These are phyloP conservation scores for Antedon mediterranea DNA, from an alignment of 53 echinoderm and acorn worm species.

Conservation along the genomic window DNA sequence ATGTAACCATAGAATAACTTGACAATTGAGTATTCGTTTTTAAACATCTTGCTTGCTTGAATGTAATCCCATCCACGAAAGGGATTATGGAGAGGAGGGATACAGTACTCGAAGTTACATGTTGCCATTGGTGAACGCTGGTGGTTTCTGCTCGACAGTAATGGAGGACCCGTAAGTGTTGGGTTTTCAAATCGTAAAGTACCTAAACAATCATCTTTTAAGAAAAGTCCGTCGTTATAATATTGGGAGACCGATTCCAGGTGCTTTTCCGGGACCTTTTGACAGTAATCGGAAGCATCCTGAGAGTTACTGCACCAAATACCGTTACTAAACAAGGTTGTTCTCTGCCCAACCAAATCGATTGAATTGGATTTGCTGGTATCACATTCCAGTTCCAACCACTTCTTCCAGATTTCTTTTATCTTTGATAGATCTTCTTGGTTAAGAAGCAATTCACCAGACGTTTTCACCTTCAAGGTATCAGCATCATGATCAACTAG, in stretches of 20 bases:
- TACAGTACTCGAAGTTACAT: constrained; percentile 16
- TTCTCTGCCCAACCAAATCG: constrained; percentile 18
- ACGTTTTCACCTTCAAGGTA: constrained; percentile 1
- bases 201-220: no score
- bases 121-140: no score
- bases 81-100: no score
- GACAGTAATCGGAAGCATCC: neutral
- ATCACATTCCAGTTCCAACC: constrained; percentile 20
- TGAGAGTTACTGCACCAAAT: neutral
- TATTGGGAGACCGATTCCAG: constrained; percentile 13
- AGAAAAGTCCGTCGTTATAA: constrained; percentile 22
- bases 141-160: neutral
- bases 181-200: constrained; percentile 29
- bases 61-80: constrained; percentile 34
- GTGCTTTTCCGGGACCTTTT: constrained; percentile 5
- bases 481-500: neutral
- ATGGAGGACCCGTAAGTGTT: constrained; percentile 22
- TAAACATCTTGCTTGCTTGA: constrained; percentile 6
- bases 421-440: constrained; percentile 14
- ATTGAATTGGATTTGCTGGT: constrained; percentile 1
- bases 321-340: constrained; percentile 2
- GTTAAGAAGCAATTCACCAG: constrained; percentile 3
- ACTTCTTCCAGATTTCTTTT: constrained; percentile 27
- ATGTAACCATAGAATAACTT: constrained; percentile 17
- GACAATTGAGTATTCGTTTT: constrained; percentile 8